Evolutionary conservation across 1,140 invertebrate species (phyloP).

Genomic region (Zaprionus gabonicus): DNA sequence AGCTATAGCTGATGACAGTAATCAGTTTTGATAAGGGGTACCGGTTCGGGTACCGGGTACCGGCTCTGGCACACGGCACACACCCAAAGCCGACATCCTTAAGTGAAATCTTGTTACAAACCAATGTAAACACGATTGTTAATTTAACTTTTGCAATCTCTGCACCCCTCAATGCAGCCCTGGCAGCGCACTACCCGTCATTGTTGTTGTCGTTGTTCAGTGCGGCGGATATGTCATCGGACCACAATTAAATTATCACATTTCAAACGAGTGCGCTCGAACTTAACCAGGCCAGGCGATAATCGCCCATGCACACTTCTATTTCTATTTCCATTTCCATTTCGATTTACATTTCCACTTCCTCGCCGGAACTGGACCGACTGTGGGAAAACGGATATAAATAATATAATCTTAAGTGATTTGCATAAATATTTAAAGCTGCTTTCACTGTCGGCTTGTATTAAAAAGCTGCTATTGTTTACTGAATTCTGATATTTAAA

Average conservation of each 20-base stretch:
- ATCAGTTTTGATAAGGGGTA: constrained; percentile 76
- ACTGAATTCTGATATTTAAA: not conserved
- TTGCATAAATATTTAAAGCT: constrained; percentile 55
- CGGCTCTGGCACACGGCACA: constrained; percentile 33
- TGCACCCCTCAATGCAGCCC: constrained; percentile 33
- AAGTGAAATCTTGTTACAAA: constrained; percentile 85
- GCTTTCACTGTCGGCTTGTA: not conserved
- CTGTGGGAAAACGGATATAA: constrained; percentile 71
- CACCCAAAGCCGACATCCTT: constrained; percentile 78
- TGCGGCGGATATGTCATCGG: constrained; percentile 66
- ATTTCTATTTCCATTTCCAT: constrained; percentile 19
- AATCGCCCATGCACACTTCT: constrained; percentile 39
- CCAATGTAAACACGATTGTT: constrained; percentile 84
- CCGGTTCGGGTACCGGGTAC: constrained; percentile 35
- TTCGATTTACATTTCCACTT: constrained; percentile 15
- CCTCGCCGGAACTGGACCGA: constrained; percentile 34
- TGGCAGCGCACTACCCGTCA: not conserved
- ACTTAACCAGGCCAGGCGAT: constrained; percentile 28
- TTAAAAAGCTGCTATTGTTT: not conserved
- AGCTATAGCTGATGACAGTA: constrained; percentile 74
- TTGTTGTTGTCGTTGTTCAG: constrained; percentile 11
- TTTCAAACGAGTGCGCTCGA: constrained; percentile 69
- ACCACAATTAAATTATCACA: constrained; percentile 83
- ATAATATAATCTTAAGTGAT: constrained; percentile 61
- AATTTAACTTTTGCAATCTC: constrained; percentile 79